Conservation (phyloP, 1,140 invertebrate genomes). For the Calliopsis andreniformis region DNA sequence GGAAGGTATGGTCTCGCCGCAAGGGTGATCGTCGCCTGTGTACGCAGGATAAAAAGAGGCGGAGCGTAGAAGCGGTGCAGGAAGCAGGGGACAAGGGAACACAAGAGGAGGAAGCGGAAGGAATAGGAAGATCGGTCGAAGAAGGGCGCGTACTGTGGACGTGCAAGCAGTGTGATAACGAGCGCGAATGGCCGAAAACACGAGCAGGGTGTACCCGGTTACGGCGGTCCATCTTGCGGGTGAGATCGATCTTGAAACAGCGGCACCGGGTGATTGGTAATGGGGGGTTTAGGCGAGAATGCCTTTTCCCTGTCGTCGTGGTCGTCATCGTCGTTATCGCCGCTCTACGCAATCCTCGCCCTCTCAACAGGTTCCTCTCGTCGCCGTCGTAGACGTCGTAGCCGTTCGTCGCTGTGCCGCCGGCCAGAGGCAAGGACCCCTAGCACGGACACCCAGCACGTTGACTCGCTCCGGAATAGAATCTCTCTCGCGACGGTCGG, state of each 20-base stretch:
- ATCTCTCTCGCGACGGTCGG: background rate
- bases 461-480: background rate
- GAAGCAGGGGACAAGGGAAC: background rate
- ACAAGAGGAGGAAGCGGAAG: background rate
- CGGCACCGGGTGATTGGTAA: slow-evolving; percentile 76
- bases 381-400: slow-evolving; percentile 51
- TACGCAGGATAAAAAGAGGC: background rate
- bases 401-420: slow-evolving; percentile 11
- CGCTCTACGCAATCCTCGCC: slow-evolving; percentile 41
- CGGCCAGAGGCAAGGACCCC: slow-evolving; percentile 4
- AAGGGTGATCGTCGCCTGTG: too few species aligned
- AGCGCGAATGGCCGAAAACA: slow-evolving; percentile 67
- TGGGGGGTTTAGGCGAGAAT: slow-evolving; percentile 81
- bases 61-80: too few species aligned
- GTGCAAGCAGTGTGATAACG: slow-evolving; percentile 52
- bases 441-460: background rate
- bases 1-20: too few species aligned
- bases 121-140: background rate
- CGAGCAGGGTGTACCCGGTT: slow-evolving; percentile 55
- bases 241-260: slow-evolving; percentile 69
- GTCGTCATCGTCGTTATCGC: slow-evolving; percentile 70
- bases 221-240: slow-evolving; percentile 63
- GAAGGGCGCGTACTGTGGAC: slow-evolving; percentile 52
- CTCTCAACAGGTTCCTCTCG: slow-evolving; percentile 35
- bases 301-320: slow-evolving; percentile 78